Evolutionary conservation across 1,140 invertebrate genomes (phyloP).

Genomic region (Drosophila repletoides): DNA sequence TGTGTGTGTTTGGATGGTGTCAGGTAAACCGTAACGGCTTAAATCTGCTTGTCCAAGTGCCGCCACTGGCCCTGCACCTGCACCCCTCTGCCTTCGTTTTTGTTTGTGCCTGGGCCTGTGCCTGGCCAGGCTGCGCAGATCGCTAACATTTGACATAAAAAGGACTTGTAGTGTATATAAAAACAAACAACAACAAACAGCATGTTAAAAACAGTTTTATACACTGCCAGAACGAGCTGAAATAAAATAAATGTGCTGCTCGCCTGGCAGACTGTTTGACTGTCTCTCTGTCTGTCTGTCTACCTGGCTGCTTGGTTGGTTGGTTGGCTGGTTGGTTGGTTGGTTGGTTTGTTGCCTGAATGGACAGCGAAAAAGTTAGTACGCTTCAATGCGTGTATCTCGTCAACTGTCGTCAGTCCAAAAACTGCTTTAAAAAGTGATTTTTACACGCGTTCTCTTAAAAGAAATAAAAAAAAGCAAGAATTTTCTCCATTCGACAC

Average conservation of each 20-base stretch:
- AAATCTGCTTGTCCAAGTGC: slow-evolving; percentile 68
- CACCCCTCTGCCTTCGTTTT: slow-evolving; percentile 3
- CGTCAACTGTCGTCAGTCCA: slow-evolving; percentile 40
- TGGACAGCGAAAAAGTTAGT: slow-evolving; percentile 73
- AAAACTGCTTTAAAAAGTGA: slow-evolving; percentile 71
- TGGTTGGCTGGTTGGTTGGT: not conserved
- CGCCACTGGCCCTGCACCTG: slow-evolving; percentile 11
- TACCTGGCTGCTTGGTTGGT: slow-evolving; percentile 1
- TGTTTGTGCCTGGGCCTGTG: slow-evolving; percentile 2
- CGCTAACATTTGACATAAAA: slow-evolving; percentile 79
- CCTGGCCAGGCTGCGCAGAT: slow-evolving; percentile 54
- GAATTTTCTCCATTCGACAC: not conserved
- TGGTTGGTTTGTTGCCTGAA: slow-evolving; percentile 21
- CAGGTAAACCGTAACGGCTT: slow-evolving; percentile 78
- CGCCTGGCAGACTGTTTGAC: too few species aligned
- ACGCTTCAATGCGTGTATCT: slow-evolving; percentile 71
- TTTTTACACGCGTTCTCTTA: slow-evolving; percentile 57
- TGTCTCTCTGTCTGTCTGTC: slow-evolving; percentile 18
- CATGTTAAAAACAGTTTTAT: slow-evolving; percentile 76
- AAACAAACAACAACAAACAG: slow-evolving; percentile 42
- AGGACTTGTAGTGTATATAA: slow-evolving; percentile 42
- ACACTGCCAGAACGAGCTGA: slow-evolving; percentile 67
- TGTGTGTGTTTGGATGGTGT: slow-evolving; percentile 33
- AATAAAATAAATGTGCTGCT: slow-evolving; percentile 75
- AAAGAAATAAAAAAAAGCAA: slow-evolving; percentile 16